Evolutionary conservation across 1,140 invertebrate genomes (phyloP), one percentile per base, ranked within the genome.

Genomic region (Lepidotrigona ventralis): DNA sequence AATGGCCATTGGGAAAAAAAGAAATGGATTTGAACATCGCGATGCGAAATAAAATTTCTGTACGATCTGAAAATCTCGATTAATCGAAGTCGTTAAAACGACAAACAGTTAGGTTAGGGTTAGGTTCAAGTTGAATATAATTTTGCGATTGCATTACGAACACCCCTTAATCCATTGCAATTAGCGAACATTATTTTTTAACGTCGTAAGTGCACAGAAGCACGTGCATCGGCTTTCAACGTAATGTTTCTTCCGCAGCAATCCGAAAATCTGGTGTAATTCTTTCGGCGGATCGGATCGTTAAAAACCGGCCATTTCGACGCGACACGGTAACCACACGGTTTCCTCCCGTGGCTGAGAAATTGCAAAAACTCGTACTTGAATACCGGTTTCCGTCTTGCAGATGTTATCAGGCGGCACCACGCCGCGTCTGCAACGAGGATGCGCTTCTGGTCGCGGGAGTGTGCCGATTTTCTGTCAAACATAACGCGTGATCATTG

Each of bases 331-430:
- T 81, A 69, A 75, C 51, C 80, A 69, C 63, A 81, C 39, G 39
- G 39, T 85, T 72, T 74, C 79, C 71, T 54, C 58, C 56, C 58
- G 39, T 46, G 15, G 53, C 53, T 63, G 58, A 46, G 39, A 87
- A 82, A 81, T 88, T 83, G 81, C 78, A 73, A 79, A 85, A 79
- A 66, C 74, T 86, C 70, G 75, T 84, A 74, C 64, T 58, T 53
- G 56, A 70, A 79, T 91, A 91, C 89, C 90, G 89, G 89, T 91
- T 91, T 69, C 71, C 73, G 86, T 80, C 84, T 89, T 83, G 58
- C 81, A 84, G 90, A 92, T 91, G 86, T 90, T 91, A 91, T 91
- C 91, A 51, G 23, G 14, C 84, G 76, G 76, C 74, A 73, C 66
- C 58, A 64, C 84, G 60, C 39, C 75, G 54, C 73, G 72, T 75